Evolutionary conservation across 2,797 vertebrate genomes (phyloP).

Genomic region (Odontamblyopus lacepedii): DNA sequence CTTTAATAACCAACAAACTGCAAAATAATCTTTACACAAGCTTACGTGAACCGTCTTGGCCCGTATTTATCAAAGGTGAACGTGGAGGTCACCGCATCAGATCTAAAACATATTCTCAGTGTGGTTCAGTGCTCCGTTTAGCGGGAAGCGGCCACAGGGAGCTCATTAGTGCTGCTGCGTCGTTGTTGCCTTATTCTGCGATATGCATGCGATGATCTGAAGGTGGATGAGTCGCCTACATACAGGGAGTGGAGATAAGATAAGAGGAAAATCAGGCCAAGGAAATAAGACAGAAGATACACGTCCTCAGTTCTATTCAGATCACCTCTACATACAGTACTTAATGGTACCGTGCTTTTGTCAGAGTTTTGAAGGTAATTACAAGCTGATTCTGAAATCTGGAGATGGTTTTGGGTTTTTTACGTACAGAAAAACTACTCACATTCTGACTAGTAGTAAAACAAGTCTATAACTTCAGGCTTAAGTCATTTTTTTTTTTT

Average conservation of each 20-base stretch:
- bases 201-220: conserved; percentile 10
- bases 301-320: not conserved
- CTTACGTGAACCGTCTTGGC: not conserved
- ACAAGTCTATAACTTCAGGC: too few relatives aligned
- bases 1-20: too few relatives aligned
- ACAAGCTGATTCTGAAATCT: too few relatives aligned
- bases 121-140: conserved; percentile 6
- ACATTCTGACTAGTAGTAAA: too few relatives aligned
- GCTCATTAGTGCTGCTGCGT: conserved; percentile 43
- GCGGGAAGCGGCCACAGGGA: conserved; percentile 22
- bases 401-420: too few relatives aligned
- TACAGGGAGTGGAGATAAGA: not conserved
- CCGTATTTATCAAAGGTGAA: not conserved
- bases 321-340: not conserved
- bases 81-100: not conserved
- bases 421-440: too few relatives aligned
- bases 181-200: not conserved
- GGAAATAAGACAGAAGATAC: too few relatives aligned
- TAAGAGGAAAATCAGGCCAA: too few relatives aligned
- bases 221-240: conserved; percentile 9
- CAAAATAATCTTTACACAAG: too few relatives aligned
- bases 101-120: not conserved
- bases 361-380: too few relatives aligned
- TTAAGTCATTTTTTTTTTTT: too few relatives aligned
- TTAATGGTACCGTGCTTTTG: too few relatives aligned